Conservation (phyloP, 2,888 invertebrate species). For the Andrena fulva region DNA sequence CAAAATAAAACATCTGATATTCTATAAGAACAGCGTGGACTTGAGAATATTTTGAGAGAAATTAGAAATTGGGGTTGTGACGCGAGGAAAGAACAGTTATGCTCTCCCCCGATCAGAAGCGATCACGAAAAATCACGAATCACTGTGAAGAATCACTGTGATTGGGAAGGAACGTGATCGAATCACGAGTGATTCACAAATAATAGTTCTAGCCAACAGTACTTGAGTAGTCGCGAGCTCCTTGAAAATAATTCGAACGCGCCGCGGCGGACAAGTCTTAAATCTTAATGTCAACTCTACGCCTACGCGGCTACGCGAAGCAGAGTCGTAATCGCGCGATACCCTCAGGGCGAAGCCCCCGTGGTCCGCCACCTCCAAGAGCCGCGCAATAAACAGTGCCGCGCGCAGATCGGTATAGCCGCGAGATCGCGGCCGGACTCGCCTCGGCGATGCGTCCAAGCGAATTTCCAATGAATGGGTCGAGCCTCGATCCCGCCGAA, state of each 20-base stretch:
- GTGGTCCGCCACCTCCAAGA: neutral
- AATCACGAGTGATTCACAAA: no score
- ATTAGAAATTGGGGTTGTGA: no score
- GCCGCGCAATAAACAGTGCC: neutral
- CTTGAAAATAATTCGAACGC: conserved; percentile 54
- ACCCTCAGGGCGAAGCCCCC: neutral
- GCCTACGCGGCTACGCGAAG: neutral
- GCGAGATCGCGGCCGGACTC: neutral
- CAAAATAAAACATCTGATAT: no score
- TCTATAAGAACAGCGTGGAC: no score
- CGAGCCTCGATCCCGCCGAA: neutral
- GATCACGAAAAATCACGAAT: no score
- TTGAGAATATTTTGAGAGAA: no score
- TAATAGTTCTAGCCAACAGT: no score
- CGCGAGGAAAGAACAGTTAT: no score
- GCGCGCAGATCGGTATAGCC: neutral
- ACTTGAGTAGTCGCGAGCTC: neutral
- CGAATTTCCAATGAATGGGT: conserved; percentile 18
- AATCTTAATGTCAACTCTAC: conserved; percentile 33
- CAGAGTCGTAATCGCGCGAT: neutral
- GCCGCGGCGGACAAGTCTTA: conserved; percentile 18
- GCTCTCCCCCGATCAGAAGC: no score
- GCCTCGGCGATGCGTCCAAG: neutral
- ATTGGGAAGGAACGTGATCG: no score
- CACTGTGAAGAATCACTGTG: no score